Conservation (phyloP, 92 coral and sea anemone species). For the Actinernus sp. region DNA sequence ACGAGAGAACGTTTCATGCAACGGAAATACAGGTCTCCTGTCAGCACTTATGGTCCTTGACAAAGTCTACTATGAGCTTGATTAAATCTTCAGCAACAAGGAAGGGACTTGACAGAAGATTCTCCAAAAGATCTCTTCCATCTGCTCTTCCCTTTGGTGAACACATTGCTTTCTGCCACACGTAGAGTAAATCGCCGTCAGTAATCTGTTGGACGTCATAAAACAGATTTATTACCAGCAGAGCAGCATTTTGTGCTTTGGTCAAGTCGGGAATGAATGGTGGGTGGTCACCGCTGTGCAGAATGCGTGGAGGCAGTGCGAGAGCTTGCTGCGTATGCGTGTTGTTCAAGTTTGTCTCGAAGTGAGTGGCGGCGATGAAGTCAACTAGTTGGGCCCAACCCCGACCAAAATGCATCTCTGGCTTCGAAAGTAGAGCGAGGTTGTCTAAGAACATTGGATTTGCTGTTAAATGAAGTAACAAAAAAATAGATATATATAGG, state of each 20-base stretch:
- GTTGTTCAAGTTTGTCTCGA: slow-evolving; percentile 76
- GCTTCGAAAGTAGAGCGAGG: slow-evolving; percentile 52
- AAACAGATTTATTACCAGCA: slow-evolving; percentile 60
- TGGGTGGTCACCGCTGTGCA: slow-evolving; percentile 55
- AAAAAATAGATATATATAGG: background rate
- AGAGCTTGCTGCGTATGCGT: slow-evolving; percentile 59
- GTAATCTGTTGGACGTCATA: slow-evolving; percentile 54
- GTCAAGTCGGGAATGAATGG: slow-evolving; percentile 73
- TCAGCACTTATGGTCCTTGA: slow-evolving; percentile 57
- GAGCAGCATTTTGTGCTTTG: slow-evolving; percentile 55
- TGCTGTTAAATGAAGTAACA: slow-evolving; percentile 23
- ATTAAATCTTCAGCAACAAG: slow-evolving; percentile 44
- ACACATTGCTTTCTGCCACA: slow-evolving; percentile 87
- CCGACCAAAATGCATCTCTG: slow-evolving; percentile 78
- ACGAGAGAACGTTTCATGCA: no score
- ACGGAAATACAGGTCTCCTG: no score
- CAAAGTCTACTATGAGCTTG: slow-evolving; percentile 57
- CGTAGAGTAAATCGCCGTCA: slow-evolving; percentile 46
- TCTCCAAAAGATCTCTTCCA: slow-evolving; percentile 71
- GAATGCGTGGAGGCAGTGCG: slow-evolving; percentile 69
- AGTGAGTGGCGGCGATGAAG: slow-evolving; percentile 85
- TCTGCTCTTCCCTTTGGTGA: slow-evolving; percentile 74
- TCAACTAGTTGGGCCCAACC: slow-evolving; percentile 90
- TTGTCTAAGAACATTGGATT: slow-evolving; percentile 62
- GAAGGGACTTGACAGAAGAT: slow-evolving; percentile 42